Conservation (phyloP, 2,888 invertebrate species). For the Microctonus hyperodae region DNA sequence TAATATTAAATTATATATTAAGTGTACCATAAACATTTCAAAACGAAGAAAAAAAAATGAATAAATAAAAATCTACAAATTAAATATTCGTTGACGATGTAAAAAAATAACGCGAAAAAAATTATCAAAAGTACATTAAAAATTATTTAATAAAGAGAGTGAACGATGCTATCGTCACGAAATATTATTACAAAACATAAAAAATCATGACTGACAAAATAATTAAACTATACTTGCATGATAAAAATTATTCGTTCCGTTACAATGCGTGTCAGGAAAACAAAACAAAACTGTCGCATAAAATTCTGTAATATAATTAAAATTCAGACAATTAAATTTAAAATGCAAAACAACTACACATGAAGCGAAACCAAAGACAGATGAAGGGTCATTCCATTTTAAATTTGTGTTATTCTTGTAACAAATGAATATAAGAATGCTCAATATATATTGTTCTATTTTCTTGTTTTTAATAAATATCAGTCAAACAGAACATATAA, state of each 20-base stretch:
- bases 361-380: slow-evolving; percentile 20
- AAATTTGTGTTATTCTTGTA: slow-evolving; percentile 27
- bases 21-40: background rate
- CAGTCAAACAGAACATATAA: slow-evolving; percentile 19
- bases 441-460: slow-evolving; percentile 29
- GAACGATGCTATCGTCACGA: too few species aligned
- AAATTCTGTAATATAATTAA: slow-evolving; percentile 2
- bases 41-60: too few species aligned
- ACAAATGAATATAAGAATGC: slow-evolving; percentile 30
- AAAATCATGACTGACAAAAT: background rate
- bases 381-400: background rate
- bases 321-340: background rate
- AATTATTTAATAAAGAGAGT: background rate
- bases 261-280: background rate
- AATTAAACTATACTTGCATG: background rate
- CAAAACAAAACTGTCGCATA: background rate
- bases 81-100: too few species aligned
- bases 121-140: background rate
- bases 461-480: slow-evolving; percentile 26
- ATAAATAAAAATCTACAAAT: too few species aligned
- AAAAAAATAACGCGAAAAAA: background rate
- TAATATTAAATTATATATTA: slow-evolving; percentile 4
- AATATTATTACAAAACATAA: too few species aligned
- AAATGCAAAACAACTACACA: slow-evolving; percentile 15
- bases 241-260: background rate